Conservation (phyloP, 2,888 invertebrate genomes). For the Argyresthia goedartella region DNA sequence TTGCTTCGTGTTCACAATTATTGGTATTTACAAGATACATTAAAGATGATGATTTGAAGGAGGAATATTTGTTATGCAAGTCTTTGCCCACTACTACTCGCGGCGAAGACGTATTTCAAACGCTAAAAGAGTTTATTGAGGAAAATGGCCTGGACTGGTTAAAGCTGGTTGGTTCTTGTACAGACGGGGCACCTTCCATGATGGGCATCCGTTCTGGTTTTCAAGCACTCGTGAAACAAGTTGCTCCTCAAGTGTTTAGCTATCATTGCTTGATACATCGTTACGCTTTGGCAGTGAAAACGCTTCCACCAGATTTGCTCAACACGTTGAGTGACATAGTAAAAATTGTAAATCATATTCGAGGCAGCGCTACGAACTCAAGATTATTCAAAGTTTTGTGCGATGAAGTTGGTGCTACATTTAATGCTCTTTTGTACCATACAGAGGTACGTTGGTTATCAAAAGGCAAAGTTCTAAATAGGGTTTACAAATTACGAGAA, state of each 20-base stretch:
- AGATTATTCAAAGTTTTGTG: conserved; percentile 5
- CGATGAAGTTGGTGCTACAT: conserved; percentile 7
- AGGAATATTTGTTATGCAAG: conserved; percentile 10
- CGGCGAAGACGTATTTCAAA: conserved; percentile 11
- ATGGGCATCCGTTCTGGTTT: conserved; percentile 10
- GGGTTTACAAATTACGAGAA: conserved; percentile 12
- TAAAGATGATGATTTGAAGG: conserved; percentile 8
- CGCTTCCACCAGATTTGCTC: conserved; percentile 12
- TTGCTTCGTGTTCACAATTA: conserved; percentile 9
- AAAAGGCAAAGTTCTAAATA: conserved; percentile 13
- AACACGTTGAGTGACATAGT: conserved; percentile 10
- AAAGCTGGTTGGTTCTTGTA: conserved; percentile 12
- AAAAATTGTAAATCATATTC: conserved; percentile 12
- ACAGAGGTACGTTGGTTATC: conserved; percentile 4
- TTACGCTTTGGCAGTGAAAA: conserved; percentile 13
- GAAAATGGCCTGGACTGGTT: conserved; percentile 10
- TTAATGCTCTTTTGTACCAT: conserved; percentile 8
- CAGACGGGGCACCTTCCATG: conserved; percentile 10
- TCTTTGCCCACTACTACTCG: conserved; percentile 11
- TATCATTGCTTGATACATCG: conserved; percentile 10
- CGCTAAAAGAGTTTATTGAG: conserved; percentile 9
- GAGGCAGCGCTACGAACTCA: conserved; percentile 1
- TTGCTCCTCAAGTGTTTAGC: conserved; percentile 10
- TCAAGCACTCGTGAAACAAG: conserved; percentile 13
- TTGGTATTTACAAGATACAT: conserved; percentile 9